Conservation (phyloP, 2,888 invertebrate species). For the Metopia argyrocephala region DNA sequence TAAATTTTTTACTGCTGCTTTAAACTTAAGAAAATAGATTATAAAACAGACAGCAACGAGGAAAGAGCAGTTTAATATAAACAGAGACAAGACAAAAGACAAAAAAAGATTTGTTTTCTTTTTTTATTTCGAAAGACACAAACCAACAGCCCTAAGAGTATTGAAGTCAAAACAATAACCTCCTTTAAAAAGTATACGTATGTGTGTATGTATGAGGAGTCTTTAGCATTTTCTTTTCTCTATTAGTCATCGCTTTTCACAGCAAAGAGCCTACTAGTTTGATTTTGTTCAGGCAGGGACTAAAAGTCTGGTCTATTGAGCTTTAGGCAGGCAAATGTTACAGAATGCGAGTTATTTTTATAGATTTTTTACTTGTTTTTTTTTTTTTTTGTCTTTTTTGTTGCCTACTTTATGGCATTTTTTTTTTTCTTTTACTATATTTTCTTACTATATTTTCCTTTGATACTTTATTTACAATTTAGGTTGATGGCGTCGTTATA, state of each 20-base stretch:
- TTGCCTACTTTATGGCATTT: background rate
- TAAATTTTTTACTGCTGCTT: background rate
- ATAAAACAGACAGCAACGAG: background rate
- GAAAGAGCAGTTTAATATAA: background rate
- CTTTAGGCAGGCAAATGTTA: background rate
- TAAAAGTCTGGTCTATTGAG: background rate
- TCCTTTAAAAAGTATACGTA: background rate
- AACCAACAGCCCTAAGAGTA: background rate
- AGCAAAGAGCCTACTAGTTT: background rate
- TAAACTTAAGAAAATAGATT: background rate
- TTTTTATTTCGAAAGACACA: slow-evolving; percentile 28
- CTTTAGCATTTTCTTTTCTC: slow-evolving; percentile 43
- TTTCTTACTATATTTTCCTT: too few species aligned
- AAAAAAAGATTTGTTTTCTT: slow-evolving; percentile 31
- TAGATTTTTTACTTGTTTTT: background rate
- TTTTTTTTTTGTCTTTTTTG: background rate
- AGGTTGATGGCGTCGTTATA: slow-evolving; percentile 94
- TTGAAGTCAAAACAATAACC: background rate
- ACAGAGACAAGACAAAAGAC: background rate
- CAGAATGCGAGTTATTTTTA: background rate
- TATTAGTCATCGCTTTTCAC: slow-evolving; percentile 43
- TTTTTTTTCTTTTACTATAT: slow-evolving; percentile 35
- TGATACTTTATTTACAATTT: slow-evolving; percentile 71
- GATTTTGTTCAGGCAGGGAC: background rate
- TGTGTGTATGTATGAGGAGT: background rate